These are phyloP conservation scores for Orthonyx spaldingii DNA, from an alignment of 2,113 vertebrate species.

Conservation along the genomic window DNA sequence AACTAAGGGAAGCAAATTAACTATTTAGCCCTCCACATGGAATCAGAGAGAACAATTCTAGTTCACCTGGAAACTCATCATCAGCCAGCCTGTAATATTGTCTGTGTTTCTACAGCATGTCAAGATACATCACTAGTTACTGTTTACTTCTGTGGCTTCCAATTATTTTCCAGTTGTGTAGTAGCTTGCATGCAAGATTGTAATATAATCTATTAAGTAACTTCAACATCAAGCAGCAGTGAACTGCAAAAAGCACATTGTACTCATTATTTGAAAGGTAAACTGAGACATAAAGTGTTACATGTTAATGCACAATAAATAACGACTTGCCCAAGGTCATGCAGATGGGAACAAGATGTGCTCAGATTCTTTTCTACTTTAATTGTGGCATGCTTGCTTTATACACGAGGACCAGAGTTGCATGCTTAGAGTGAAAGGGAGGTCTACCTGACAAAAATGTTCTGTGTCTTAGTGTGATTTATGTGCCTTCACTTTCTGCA, in stretches of 20 bases:
- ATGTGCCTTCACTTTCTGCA: not conserved
- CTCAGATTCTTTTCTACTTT: not conserved
- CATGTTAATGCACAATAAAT: not conserved
- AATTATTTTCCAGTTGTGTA: not conserved
- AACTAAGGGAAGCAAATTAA: not conserved
- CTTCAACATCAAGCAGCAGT: not conserved
- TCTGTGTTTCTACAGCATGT: not conserved
- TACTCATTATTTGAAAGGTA: not conserved
- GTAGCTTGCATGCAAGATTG: not conserved
- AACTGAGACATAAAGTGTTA: not conserved
- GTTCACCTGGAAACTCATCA: not conserved
- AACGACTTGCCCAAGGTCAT: not conserved
- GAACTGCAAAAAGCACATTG: not conserved
- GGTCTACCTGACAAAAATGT: not conserved
- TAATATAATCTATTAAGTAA: not conserved
- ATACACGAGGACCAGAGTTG: not conserved
- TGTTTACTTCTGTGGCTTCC: not conserved
- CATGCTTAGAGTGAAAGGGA: not conserved
- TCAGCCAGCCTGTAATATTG: not conserved
- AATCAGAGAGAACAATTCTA: not conserved
- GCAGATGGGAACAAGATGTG: not conserved
- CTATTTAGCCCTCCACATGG: not conserved
- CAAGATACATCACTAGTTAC: not conserved
- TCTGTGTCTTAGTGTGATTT: not conserved
- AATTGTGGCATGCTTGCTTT: not conserved